Evolutionary conservation across 2,797 vertebrate genomes (phyloP), one percentile per base, ranked within the genome.

Genomic region (Avahi laniger): DNA sequence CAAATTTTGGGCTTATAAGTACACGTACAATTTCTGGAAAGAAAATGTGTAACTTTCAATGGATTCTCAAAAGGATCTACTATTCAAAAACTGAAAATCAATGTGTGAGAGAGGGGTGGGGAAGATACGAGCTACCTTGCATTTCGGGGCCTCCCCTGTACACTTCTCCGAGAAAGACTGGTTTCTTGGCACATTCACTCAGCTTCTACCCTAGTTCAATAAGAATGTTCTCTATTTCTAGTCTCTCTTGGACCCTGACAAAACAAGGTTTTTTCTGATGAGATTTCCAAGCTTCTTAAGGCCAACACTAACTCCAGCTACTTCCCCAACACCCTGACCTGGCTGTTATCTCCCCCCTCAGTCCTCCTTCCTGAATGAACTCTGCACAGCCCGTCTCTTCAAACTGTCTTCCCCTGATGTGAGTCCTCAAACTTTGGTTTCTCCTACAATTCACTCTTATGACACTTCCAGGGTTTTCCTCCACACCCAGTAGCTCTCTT

Each of bases 301-400:
- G 59, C 26, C 88, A 72, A 13, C 0, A 10, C 22, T 67, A 26
- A 48, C n/a, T 41, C 24, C 0, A 12, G n/a, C 9, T 12, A 33
- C 46, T n/a, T 54, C 15, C 52, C 59, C 15, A n/a, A 35, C 26
- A n/a, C 24, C 5, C 1, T 2, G 2, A 61, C 38, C 10, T 22
- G 12, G 30, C 12, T 15, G 2, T 26, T 18, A 4, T 41, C 14
- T n/a, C 3, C 11, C 18, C 9, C 13, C 14, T 22, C 24, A 3
- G 4, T 41, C 30, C 38, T 12, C 28, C 3, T 2, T 14, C 75
- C 65, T 54, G 35, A 38, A n/a, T 70, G 33, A 26, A 73, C 78
- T 17, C 52, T 28, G 48, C 0, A 9, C n/a, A 73, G n/a, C 22
- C 84, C 26, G 24, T 24, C 33, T 82, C 89, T 59, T 52, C 52